Evolutionary conservation across 2,888 invertebrate species (phyloP).

Genomic region (Lutraria lutraria): DNA sequence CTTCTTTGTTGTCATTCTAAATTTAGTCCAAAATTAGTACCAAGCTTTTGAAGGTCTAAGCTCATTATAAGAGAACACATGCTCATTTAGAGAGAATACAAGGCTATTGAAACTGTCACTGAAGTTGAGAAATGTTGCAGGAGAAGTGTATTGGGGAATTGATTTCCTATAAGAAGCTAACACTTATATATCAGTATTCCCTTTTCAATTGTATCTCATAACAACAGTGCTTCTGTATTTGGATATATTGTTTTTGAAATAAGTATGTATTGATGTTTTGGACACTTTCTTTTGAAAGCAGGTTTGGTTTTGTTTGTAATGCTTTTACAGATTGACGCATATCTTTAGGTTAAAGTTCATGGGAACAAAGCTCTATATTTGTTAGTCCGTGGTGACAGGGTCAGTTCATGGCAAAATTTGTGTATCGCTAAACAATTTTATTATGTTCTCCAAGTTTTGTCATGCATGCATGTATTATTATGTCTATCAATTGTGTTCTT

Average conservation of each 20-base stretch:
- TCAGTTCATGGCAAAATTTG: too few species aligned
- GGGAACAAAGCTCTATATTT: too few species aligned
- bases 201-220: conserved; percentile 16
- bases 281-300: not conserved
- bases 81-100: conserved; percentile 9
- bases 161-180: conserved; percentile 36
- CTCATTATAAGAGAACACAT: conserved; percentile 8
- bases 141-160: conserved; percentile 24
- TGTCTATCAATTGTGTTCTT: too few species aligned
- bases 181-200: conserved; percentile 14
- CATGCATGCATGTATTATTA: too few species aligned
- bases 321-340: not conserved
- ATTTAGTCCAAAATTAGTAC: not conserved
- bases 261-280: not conserved
- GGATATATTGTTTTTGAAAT: not conserved
- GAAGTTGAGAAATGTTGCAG: conserved; percentile 21
- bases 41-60: not conserved
- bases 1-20: not conserved
- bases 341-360: not conserved
- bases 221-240: not conserved
- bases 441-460: too few species aligned
- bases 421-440: too few species aligned
- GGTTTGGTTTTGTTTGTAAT: not conserved
- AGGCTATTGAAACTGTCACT: conserved; percentile 5
- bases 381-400: too few species aligned